Conservation (phyloP, 2,113 vertebrate genomes). For the Pipa parva region DNA sequence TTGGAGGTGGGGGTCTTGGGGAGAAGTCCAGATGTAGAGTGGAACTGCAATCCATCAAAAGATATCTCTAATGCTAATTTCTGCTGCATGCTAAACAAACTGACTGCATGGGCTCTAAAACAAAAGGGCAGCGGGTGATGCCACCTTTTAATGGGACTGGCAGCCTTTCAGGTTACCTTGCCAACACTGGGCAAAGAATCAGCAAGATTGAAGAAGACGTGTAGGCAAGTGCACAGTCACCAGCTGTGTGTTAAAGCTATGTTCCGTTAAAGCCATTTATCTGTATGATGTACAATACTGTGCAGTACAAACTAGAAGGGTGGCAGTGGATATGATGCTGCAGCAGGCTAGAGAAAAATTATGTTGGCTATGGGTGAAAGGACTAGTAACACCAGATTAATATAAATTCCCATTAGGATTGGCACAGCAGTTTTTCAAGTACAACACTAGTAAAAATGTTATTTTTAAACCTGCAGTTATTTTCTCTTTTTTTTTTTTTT, state of each 20-base stretch:
- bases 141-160: constrained; percentile 28
- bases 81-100: constrained; percentile 32
- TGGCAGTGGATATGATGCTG: too few species aligned
- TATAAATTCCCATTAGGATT: too few species aligned
- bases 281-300: not conserved
- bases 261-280: constrained; percentile 1
- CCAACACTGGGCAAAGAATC: constrained; percentile 5
- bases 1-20: too few species aligned
- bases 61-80: constrained; percentile 9
- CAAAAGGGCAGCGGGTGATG: constrained; percentile 27
- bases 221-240: constrained; percentile 7
- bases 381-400: too few species aligned
- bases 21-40: not conserved
- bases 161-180: constrained; percentile 1
- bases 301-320: constrained; percentile 12
- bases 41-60: not conserved
- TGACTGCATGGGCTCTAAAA: constrained; percentile 27
- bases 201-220: constrained; percentile 10
- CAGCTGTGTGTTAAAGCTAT: constrained; percentile 4
- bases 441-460: too few species aligned
- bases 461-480: too few species aligned
- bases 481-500: too few species aligned
- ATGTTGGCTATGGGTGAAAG: too few species aligned
- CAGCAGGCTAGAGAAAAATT: too few species aligned
- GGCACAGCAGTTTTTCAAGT: too few species aligned